A percentile compares a stretch with the other conserved stretches of the same genome.
Conservation (phyloP, 2,113 vertebrate species). For the Xenopus laevis region DNA sequence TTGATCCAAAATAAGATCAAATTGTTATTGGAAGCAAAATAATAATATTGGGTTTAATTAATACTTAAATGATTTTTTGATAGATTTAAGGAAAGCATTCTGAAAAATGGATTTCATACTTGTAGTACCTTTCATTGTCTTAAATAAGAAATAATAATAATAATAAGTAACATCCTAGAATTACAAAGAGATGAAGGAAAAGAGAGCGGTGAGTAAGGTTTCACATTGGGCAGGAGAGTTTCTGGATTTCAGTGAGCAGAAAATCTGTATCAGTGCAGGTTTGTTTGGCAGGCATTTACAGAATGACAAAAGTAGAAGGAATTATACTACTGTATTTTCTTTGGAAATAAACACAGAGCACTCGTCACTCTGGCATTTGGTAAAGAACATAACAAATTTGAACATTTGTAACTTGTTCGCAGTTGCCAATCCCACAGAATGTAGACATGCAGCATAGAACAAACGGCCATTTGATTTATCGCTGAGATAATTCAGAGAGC, state of each 20-base stretch:
- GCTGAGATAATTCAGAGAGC: slow-evolving; percentile 7
- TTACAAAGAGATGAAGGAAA: background rate
- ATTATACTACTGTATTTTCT: slow-evolving; percentile 43
- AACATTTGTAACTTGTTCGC: slow-evolving; percentile 30
- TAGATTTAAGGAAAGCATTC: too few species aligned
- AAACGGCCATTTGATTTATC: slow-evolving; percentile 23
- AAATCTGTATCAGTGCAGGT: slow-evolving; percentile 25
- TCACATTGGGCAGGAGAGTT: slow-evolving; percentile 11
- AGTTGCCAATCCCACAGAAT: slow-evolving; percentile 27
- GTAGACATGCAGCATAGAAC: slow-evolving; percentile 22
- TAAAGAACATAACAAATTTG: slow-evolving; percentile 32
- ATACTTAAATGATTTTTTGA: too few species aligned
- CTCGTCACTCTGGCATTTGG: slow-evolving; percentile 38
- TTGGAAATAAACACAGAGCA: slow-evolving; percentile 40
- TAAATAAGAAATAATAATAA: too few species aligned
- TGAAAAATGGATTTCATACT: too few species aligned
- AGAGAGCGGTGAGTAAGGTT: slow-evolving; percentile 20
- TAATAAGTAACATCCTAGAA: too few species aligned
- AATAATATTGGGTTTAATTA: too few species aligned
- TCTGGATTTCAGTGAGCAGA: slow-evolving; percentile 16
- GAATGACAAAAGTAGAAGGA: slow-evolving; percentile 37
- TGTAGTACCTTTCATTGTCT: too few species aligned
- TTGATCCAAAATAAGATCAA: too few species aligned
- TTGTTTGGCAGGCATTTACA: slow-evolving; percentile 15
- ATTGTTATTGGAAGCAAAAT: too few species aligned